These are phyloP conservation scores for Mimachlamys varia DNA, from an alignment of 2,888 invertebrate species.

Conservation along the genomic window DNA sequence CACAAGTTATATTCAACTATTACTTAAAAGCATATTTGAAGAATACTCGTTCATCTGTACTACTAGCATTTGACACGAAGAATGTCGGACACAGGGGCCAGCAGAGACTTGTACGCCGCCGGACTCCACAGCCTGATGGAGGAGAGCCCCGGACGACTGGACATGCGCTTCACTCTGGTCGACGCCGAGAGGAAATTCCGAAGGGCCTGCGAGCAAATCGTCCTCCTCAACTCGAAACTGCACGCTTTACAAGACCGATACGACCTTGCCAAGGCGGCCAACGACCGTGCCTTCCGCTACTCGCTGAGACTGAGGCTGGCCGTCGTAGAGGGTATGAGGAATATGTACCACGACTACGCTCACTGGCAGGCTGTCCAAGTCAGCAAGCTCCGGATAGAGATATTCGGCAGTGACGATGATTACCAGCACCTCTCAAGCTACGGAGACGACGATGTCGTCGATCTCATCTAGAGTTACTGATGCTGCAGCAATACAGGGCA, in stretches of 20 bases:
- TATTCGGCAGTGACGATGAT: slow-evolving; percentile 45
- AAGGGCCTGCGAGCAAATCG: slow-evolving; percentile 66
- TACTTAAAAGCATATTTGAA: background rate
- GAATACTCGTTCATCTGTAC: background rate
- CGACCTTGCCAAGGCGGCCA: slow-evolving; percentile 61
- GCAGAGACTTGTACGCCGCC: background rate
- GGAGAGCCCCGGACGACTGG: slow-evolving; percentile 2
- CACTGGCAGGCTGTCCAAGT: slow-evolving; percentile 63
- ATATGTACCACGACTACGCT: slow-evolving; percentile 75
- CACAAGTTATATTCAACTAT: background rate
- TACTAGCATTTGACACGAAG: background rate
- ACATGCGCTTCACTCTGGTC: slow-evolving; percentile 35
- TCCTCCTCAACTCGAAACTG: slow-evolving; percentile 64
- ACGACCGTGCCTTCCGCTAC: slow-evolving; percentile 68
- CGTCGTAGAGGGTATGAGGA: slow-evolving; percentile 68
- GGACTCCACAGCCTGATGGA: slow-evolving; percentile 15
- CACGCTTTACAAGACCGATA: slow-evolving; percentile 64
- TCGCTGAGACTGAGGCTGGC: slow-evolving; percentile 67
- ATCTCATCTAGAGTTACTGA: background rate
- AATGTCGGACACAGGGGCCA: background rate
- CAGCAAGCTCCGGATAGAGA: slow-evolving; percentile 58
- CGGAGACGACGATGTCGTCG: background rate
- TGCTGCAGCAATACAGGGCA: background rate
- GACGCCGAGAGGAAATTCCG: slow-evolving; percentile 63
- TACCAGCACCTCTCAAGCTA: background rate